These are phyloP conservation scores for Xenopus tropicalis DNA, from an alignment of 2,113 vertebrate genomes.

Conservation along the genomic window DNA sequence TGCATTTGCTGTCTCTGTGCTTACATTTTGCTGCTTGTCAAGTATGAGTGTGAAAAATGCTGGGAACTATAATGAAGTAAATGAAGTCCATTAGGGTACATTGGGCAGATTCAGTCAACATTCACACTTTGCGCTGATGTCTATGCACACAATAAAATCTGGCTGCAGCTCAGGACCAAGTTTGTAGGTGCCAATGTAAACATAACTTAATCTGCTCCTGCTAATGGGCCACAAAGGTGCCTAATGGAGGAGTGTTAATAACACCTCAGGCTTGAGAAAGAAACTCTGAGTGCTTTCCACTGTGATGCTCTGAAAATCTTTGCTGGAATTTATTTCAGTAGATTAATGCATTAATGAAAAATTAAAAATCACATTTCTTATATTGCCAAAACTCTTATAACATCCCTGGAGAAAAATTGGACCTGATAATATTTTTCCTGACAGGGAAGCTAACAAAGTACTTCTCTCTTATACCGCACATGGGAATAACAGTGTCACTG, in stretches of 20 bases:
- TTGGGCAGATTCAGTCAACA: conserved; percentile 50
- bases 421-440: too few relatives aligned
- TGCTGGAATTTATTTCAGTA: too few relatives aligned
- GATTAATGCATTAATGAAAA: too few relatives aligned
- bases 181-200: conserved; percentile 58
- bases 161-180: conserved; percentile 50
- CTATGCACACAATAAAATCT: conserved; percentile 56
- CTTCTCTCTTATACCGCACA: too few relatives aligned
- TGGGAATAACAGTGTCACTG: too few relatives aligned
- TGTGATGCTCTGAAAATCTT: too few relatives aligned
- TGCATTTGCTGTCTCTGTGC: conserved; percentile 38
- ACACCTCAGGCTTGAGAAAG: conserved; percentile 44
- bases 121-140: conserved; percentile 49
- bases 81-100: conserved; percentile 48
- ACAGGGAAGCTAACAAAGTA: too few relatives aligned
- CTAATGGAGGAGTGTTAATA: conserved; percentile 42
- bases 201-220: conserved; percentile 47
- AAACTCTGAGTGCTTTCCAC: not conserved
- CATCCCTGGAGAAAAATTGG: too few relatives aligned
- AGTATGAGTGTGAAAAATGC: conserved; percentile 29
- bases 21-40: conserved; percentile 43
- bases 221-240: conserved; percentile 36
- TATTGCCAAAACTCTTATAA: too few relatives aligned
- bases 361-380: too few relatives aligned
- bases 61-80: conserved; percentile 37